Base-by-base conservation (phyloP, 2,888 invertebrate species). In the Timandra comae region DNA sequence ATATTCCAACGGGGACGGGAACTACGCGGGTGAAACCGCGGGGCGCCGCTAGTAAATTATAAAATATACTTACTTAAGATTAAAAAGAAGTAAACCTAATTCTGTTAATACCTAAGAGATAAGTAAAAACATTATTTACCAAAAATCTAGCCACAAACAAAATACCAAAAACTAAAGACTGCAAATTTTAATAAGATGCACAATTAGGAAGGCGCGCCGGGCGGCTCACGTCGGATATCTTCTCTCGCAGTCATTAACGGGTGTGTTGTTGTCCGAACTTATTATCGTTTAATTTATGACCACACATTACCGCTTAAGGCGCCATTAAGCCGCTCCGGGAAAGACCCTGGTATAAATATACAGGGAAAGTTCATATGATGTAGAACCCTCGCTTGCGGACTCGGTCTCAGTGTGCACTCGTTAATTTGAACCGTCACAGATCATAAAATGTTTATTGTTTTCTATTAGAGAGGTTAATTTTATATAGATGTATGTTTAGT, bases 251-350 rank as follows among this genome's bases (percentile, higher is more conserved):
- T 63, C 63, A 64, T 64, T 64, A 64, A 74, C 69, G 63, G 65
- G 69, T 59, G 56, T 67, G 77, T 66, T 76, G 77, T 77, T 80
- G 81, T 81, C 82, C 74, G 66, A 77, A 81, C 79, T 81, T 84
- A 82, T 85, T 82, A 85, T 77, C 79, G 78, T 68, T 70, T 77
- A 80, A 84, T 84, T 84, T 82, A 85, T 80, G 70, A 63, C 74
- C 76, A 77, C 73, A 81, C 76, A 81, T 82, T 81, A 79, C 73
- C 79, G 78, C 71, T 80, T 73, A 73, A 77, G 75, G 78, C 75
- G 52, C 78, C 75, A 76, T 81, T 79, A 77, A 75, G 69, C 74
- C 54, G 56, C 52, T 47, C 56, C 52, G 56, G 63, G 59, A 57
- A n/a, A 62, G 62, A 60, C 57, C 62, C 63, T 49, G 56, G 64